These are phyloP conservation scores for Hymenopus coronatus DNA, from an alignment of 2,888 invertebrate species.

Conservation along the genomic window DNA sequence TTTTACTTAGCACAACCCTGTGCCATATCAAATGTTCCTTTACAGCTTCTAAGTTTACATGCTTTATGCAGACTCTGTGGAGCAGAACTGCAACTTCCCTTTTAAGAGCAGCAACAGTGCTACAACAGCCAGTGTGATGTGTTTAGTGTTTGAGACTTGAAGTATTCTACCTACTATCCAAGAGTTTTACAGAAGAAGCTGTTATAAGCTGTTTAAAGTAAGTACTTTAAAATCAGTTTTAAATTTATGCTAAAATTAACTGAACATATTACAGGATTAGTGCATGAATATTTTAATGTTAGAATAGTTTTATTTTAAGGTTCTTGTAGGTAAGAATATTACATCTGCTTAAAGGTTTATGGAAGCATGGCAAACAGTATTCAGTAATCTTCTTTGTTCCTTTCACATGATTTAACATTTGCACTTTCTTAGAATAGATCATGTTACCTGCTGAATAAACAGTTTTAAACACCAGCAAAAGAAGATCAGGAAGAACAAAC, in stretches of 20 bases:
- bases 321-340: too few relatives aligned
- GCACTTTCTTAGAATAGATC: not conserved
- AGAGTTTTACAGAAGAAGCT: too few relatives aligned
- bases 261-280: not conserved
- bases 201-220: not conserved
- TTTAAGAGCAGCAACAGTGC: not conserved
- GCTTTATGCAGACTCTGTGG: conserved; percentile 10
- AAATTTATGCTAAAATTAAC: not conserved
- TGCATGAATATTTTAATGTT: not conserved
- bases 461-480: too few relatives aligned
- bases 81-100: conserved; percentile 21
- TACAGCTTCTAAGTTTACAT: conserved; percentile 9
- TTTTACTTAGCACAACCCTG: not conserved
- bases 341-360: too few relatives aligned
- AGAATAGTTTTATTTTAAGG: not conserved
- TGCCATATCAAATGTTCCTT: not conserved
- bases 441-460: not conserved
- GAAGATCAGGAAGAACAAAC: not conserved
- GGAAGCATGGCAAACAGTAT: not conserved
- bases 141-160: not conserved
- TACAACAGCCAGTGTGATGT: not conserved
- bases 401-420: not conserved
- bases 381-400: not conserved
- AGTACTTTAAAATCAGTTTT: not conserved
- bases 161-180: not conserved